Evolutionary conservation across 1,140 invertebrate species (phyloP).

Genomic region (Cephus cinctus): DNA sequence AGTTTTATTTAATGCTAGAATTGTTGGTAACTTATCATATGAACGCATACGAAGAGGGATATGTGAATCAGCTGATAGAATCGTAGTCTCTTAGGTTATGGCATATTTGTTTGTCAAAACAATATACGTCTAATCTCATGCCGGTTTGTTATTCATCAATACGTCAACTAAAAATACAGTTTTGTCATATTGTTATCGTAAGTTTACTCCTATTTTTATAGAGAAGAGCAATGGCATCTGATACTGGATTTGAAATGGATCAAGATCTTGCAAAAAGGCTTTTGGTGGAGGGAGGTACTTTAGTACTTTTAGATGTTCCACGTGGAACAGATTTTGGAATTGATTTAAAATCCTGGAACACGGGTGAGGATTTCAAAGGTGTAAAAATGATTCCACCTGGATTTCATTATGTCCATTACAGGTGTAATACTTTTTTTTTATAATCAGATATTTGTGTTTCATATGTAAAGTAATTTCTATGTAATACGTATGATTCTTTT

Average conservation of each 20-base stretch:
- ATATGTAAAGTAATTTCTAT: neutral
- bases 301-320: constrained; percentile 83
- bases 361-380: constrained; percentile 90
- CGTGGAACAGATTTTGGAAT: constrained; percentile 92
- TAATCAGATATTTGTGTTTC: neutral
- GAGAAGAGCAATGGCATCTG: constrained; percentile 15
- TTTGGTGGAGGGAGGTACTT: constrained; percentile 78
- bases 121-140: no score
- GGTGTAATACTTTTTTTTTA: constrained; percentile 43
- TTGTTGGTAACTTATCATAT: no score
- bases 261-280: constrained; percentile 74
- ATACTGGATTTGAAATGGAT: constrained; percentile 64
- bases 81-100: no score
- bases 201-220: no score
- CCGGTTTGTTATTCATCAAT: no score
- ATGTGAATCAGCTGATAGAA: no score
- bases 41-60: no score
- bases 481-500: neutral
- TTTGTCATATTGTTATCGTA: no score
- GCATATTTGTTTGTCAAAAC: no score
- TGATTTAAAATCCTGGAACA: constrained; percentile 91
- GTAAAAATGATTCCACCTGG: constrained; percentile 99
- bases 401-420: constrained; percentile 92
- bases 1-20: no score
- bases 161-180: no score